A percentile compares a stretch with the other conserved stretches of the same genome.
Conservation (phyloP, 2,113 vertebrate genomes). For the Zootoca vivipara region DNA sequence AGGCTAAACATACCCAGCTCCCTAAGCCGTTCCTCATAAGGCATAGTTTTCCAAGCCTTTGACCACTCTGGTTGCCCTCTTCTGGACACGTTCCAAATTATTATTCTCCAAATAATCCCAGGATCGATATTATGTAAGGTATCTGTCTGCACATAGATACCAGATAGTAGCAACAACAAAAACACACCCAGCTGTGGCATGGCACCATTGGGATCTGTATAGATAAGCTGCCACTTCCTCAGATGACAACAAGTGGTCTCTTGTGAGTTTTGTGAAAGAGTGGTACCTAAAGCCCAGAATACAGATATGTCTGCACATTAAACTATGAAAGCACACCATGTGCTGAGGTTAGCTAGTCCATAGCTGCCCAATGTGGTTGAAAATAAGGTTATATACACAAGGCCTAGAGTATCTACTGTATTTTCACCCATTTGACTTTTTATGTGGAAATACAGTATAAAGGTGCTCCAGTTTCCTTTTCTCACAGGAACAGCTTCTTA, state of each 20-base stretch:
- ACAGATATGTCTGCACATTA: neutral
- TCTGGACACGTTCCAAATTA: too few species aligned
- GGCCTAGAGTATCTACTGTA: neutral
- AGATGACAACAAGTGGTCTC: neutral
- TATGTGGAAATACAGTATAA: neutral
- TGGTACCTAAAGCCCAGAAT: neutral
- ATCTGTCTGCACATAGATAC: neutral
- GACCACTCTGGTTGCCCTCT: too few species aligned
- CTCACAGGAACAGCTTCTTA: neutral
- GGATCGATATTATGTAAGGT: neutral
- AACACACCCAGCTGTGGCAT: neutral
- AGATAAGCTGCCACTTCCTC: constrained; percentile 4
- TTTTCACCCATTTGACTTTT: neutral
- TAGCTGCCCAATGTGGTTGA: neutral
- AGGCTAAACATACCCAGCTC: too few species aligned
- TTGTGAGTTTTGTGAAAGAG: neutral
- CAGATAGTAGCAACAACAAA: neutral
- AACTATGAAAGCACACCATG: neutral
- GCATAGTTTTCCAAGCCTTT: too few species aligned
- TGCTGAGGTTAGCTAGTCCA: neutral
- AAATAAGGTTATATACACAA: neutral
- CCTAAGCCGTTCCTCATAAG: too few species aligned
- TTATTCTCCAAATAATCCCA: neutral
- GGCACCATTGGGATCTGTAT: neutral
- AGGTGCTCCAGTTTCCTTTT: neutral